Base-by-base conservation (phyloP, 2,113 vertebrate genomes). In the Australoheros scitulus region DNA sequence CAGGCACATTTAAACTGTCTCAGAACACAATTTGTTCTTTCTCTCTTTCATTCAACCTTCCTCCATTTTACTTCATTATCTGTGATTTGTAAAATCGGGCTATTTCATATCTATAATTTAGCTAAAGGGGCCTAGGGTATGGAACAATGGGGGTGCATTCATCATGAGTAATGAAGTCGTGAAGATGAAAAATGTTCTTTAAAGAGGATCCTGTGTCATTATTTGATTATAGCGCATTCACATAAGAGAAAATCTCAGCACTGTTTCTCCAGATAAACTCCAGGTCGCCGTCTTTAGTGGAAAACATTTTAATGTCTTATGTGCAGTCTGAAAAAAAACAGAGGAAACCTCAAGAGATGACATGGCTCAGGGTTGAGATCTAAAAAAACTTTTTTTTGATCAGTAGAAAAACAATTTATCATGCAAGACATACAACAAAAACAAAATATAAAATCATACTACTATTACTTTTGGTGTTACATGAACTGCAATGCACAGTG, bases 41-140 rank as follows among this genome's bases (percentile, higher is more conserved):
- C 76, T 75, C 81, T 61, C 80, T 84, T 83, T 85, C 43, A 75
- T 90, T 81, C 55, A 83, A 47, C 61, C 68, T 68, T 82, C 80
- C 36, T 77, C 43, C 18, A 24, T 32, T 72, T 83, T 34, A 61
- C 52, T 74, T 81, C 52, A 77, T 81, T 83, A 77, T 75, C 70
- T 60, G n/a, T 84, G 38, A 84, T 84, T 86, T 84, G 60, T 72
- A 64, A 81, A 29, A 90, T 81, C 65, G 15, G 87, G 68, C 47
- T 22, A 34, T 85, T 84, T 76, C 60, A 86, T 81, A 77, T 72
- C 18, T 22, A 76, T 80, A 55, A 82, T 81, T 88, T 79, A 86
- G 74, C 38, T 22, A 38, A 82, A 68, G 59, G 29, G 41, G 56
- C 20, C 24, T 1, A n/a, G 24, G 1, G 6, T 61, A 18, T 64